Percentiles rank a stretch among this genome's conserved stretches.
Conservation (phyloP, 2,888 invertebrate species). For the Emmelina monodactyla region DNA sequence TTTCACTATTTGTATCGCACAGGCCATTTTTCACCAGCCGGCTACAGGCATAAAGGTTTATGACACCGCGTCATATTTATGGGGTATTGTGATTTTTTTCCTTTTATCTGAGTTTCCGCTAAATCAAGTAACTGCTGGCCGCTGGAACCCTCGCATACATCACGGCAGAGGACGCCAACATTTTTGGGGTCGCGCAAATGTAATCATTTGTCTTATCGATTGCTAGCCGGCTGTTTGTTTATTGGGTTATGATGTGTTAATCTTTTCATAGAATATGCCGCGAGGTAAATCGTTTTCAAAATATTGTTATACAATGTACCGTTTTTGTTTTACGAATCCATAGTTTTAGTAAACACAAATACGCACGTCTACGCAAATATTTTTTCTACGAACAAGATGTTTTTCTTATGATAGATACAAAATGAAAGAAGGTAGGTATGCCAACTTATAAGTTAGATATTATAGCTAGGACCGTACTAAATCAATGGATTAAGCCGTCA, state of each 20-base stretch:
- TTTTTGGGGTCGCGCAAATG: constrained; percentile 56
- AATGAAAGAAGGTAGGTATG: too few relatives aligned
- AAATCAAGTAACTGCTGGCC: constrained; percentile 67
- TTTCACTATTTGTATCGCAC: constrained; percentile 41
- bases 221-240: constrained; percentile 34
- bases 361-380: too few relatives aligned
- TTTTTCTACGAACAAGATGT: too few relatives aligned
- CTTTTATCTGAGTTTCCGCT: constrained; percentile 67
- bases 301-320: too few relatives aligned
- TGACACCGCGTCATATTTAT: constrained; percentile 65
- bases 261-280: too few relatives aligned
- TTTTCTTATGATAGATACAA: too few relatives aligned
- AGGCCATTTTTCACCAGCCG: constrained; percentile 61
- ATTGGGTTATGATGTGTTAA: too few relatives aligned
- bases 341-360: too few relatives aligned
- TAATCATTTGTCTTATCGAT: constrained; percentile 19
- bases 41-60: constrained; percentile 64
- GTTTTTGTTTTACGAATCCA: too few relatives aligned
- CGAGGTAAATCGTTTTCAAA: too few relatives aligned
- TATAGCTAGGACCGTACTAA: too few relatives aligned
- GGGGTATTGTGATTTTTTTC: constrained; percentile 66
- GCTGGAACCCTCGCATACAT: constrained; percentile 61
- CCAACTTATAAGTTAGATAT: too few relatives aligned
- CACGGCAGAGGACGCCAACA: constrained; percentile 50
- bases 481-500: constrained; percentile 10